A percentile compares a stretch with the other conserved stretches of the same genome.
These are phyloP conservation scores for Salpingus planirostris DNA, from an alignment of 2,888 invertebrate genomes.

Conservation along the genomic window DNA sequence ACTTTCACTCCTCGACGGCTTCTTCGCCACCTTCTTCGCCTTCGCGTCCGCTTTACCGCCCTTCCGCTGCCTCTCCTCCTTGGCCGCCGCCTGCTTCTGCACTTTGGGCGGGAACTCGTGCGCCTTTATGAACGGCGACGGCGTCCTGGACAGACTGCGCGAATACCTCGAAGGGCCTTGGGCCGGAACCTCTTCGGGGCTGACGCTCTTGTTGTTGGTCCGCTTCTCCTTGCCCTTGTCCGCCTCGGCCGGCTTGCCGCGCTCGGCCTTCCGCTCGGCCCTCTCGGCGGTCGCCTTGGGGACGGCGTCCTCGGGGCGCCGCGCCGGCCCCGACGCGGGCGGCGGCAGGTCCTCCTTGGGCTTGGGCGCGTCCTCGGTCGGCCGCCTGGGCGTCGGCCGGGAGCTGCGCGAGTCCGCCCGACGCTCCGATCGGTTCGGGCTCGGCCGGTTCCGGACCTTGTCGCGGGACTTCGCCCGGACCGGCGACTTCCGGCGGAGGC, in stretches of 20 bases:
- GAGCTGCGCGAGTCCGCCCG: no score
- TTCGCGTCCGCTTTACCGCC: constrained; percentile 31
- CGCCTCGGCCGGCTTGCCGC: constrained; percentile 5
- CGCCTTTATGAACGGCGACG: constrained; percentile 73
- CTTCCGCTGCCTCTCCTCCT: constrained; percentile 43
- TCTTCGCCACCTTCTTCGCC: constrained; percentile 36
- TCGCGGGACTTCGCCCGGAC: constrained; percentile 29
- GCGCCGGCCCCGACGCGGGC: constrained; percentile 9
- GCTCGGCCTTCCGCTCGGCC: constrained; percentile 19
- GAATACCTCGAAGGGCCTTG: constrained; percentile 50
- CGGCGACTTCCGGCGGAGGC: constrained; percentile 37
- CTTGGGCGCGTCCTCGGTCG: constrained; percentile 16
- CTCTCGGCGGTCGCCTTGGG: constrained; percentile 19
- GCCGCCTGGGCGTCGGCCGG: constrained; percentile 18
- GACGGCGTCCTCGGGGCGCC: constrained; percentile 18
- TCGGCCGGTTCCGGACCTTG: constrained; percentile 33
- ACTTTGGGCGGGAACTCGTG: constrained; percentile 50
- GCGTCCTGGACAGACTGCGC: constrained; percentile 73
- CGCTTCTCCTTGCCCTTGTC: constrained; percentile 8
- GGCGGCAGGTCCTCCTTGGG: background rate
- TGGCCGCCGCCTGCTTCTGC: constrained; percentile 26
- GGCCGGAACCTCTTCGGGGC: constrained; percentile 37
- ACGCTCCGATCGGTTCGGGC: no score
- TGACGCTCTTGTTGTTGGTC: constrained; percentile 32
- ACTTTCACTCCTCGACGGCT: constrained; percentile 35